Evolutionary conservation across 30 jellyfish, hydroid and myxozoan species (phyloP).

Genomic region (Aurelia coerulea): DNA sequence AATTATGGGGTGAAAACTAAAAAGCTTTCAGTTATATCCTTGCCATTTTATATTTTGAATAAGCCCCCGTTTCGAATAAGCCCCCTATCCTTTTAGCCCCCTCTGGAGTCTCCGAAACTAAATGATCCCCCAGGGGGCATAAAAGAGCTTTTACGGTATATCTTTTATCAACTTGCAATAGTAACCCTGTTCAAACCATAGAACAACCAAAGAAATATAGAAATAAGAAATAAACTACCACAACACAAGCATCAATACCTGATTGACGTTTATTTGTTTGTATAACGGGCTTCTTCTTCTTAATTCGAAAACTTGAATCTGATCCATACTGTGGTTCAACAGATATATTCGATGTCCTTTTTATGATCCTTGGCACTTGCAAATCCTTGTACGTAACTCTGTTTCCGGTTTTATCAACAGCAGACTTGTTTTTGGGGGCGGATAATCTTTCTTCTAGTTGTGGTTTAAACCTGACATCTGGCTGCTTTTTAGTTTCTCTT

Average conservation of each 20-base stretch:
- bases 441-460: slow-evolving; percentile 14
- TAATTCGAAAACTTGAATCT: slow-evolving; percentile 57
- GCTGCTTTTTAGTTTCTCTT: slow-evolving; percentile 17
- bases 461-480: slow-evolving; percentile 11
- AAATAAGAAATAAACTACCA: not conserved
- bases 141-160: too few species aligned
- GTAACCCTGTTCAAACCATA: too few species aligned
- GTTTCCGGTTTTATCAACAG: slow-evolving; percentile 42
- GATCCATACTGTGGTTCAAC: slow-evolving; percentile 95
- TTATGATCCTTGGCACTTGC: slow-evolving; percentile 64
- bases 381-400: slow-evolving; percentile 58
- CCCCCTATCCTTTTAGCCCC: too few species aligned
- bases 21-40: too few species aligned
- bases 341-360: slow-evolving; percentile 77
- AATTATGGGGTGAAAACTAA: too few species aligned
- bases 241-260: not conserved
- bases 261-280: slow-evolving; percentile 45
- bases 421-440: not conserved
- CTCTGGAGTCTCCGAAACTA: too few species aligned
- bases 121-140: too few species aligned
- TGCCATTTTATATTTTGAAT: too few species aligned
- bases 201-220: not conserved
- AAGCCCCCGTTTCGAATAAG: too few species aligned
- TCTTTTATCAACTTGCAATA: too few species aligned
- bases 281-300: slow-evolving; percentile 21